Evolutionary conservation across 2,113 vertebrate genomes (phyloP), one percentile per base, ranked within the genome.

Genomic region (Neoarius graeffei): DNA sequence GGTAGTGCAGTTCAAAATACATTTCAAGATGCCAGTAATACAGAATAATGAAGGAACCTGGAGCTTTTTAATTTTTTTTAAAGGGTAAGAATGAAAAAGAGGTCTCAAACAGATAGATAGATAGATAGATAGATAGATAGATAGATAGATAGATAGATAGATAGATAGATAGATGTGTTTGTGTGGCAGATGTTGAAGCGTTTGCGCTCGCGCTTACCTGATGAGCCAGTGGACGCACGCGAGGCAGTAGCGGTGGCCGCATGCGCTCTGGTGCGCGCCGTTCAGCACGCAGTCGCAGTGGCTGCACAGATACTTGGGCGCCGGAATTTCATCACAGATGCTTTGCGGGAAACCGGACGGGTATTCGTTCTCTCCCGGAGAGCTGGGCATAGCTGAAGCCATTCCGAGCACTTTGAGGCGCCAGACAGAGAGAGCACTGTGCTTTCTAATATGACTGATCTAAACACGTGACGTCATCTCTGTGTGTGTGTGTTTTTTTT

Each of bases 361-460:
- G 81, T 95, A 96, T 79, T 96, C 96, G 3, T 96, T 96, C 77
- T 95, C 96, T 27, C 92, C 96, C 0, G 96, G 96, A 59, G 92
- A 91, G 0, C 93, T 94, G 77, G 42, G 2, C 0, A 77, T 88
- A 4, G 83, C 30, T 56, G 80, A 85, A 69, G 95, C 95, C 96
- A 96, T 97, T 35, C 57, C 95, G 57, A 19, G 20, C 35, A n/a
- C 7, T 10, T 84, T 7, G 27, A 7, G 25, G 6, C 19, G 56
- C 1, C 66, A 56, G 57, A 5, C 7, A 15, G 10, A 71, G 30
- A 54, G 27, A 66, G 14, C 25, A 17, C 42, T 5, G 60, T 5
- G 69, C 27, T 11, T 20, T 48, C 48, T n/a, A 7, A 15, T 50
- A 1, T 20, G 64, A 71, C n/a, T 56, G 2, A 56, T 27, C 25